Evolutionary conservation across 1,140 invertebrate genomes (phyloP).

Genomic region (Drosophila arizonae): DNA sequence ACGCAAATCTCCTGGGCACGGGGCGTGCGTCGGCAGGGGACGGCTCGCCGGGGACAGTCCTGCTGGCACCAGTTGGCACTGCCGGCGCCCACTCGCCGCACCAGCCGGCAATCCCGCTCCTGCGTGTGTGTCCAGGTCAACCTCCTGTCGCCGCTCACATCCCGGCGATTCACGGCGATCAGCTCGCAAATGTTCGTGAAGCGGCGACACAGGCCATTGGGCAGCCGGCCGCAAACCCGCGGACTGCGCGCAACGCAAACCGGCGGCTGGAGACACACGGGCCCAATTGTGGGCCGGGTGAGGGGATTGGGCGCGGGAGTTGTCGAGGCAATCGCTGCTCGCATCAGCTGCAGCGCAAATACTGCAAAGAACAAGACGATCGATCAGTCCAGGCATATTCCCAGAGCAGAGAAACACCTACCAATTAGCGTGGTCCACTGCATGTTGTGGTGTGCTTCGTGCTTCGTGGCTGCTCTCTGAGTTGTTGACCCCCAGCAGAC

Average conservation of each 20-base stretch:
- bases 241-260: constrained; percentile 52
- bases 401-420: background rate
- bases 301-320: background rate
- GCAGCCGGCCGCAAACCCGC: constrained; percentile 46
- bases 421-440: constrained; percentile 20
- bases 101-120: constrained; percentile 41
- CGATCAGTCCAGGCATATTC: background rate
- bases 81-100: constrained; percentile 34
- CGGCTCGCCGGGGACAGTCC: constrained; percentile 38
- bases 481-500: background rate
- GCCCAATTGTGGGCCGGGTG: background rate
- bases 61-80: constrained; percentile 37
- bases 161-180: constrained; percentile 14
- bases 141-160: background rate
- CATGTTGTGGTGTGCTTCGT: constrained; percentile 12
- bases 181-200: constrained; percentile 61
- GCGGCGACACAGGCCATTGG: constrained; percentile 50
- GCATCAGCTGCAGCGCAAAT: background rate
- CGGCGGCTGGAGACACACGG: constrained; percentile 34
- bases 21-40: constrained; percentile 33
- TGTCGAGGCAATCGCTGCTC: background rate
- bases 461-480: background rate
- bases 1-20: constrained; percentile 52
- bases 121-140: constrained; percentile 37
- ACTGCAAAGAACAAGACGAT: background rate